A percentile compares a stretch with the other conserved stretches of the same genome.
Evolutionary conservation across 92 coral and sea anemone species (phyloP).

Genomic region (Bergia sp.): DNA sequence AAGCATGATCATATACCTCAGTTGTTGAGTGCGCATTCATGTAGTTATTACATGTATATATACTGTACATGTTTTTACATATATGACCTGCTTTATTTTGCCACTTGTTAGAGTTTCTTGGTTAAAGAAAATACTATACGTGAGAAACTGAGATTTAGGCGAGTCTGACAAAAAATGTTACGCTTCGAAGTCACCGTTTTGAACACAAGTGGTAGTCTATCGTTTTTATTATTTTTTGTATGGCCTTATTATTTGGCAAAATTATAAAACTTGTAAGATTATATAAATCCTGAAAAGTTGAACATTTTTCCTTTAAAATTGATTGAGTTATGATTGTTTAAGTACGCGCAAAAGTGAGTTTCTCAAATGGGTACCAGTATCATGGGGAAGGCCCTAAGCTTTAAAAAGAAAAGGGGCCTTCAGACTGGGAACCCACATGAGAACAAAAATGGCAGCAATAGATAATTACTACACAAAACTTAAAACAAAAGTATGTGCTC

Average conservation of each 20-base stretch:
- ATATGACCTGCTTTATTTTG: no score
- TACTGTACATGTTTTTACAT: no score
- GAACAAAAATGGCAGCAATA: no score
- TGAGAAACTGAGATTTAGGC: background rate
- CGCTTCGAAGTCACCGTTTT: background rate
- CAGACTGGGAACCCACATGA: no score
- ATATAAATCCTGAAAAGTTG: background rate
- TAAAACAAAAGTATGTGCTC: no score
- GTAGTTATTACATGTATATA: no score
- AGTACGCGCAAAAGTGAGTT: background rate
- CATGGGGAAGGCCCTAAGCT: background rate
- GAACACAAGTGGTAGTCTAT: constrained; percentile 3
- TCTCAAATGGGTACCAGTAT: constrained; percentile 3
- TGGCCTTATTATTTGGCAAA: background rate
- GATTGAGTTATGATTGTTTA: background rate
- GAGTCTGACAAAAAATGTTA: background rate
- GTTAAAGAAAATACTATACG: background rate
- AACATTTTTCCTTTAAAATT: constrained; percentile 12
- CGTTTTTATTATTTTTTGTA: constrained; percentile 8
- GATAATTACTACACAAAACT: no score
- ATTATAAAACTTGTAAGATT: constrained; percentile 9
- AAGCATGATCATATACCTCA: no score
- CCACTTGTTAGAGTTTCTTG: background rate
- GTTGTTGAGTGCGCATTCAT: no score
- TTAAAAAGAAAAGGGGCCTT: no score